These are phyloP conservation scores for Carduelis carduelis DNA, from an alignment of 2,797 vertebrate genomes.

Conservation along the genomic window DNA sequence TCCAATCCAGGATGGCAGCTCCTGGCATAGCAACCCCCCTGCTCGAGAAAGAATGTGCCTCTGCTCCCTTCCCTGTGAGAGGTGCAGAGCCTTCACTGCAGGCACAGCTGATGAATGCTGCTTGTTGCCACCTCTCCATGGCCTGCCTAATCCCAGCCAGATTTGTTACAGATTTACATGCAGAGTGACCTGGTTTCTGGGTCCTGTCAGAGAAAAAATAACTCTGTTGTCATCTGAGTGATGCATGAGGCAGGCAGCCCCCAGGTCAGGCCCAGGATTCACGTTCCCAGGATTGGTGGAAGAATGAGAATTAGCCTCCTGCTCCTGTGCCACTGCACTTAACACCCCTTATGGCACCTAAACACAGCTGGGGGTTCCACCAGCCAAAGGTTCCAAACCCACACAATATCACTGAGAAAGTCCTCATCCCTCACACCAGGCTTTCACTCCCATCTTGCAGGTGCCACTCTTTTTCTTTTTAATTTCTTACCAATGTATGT, in stretches of 20 bases:
- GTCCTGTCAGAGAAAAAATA: conserved; percentile 49
- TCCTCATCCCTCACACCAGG: accelerated
- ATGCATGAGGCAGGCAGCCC: conserved; percentile 28
- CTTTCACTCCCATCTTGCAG: background rate
- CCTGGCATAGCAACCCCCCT: background rate
- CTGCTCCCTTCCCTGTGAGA: background rate
- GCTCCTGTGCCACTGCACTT: background rate
- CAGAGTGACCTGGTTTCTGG: conserved; percentile 45
- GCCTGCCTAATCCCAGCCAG: conserved; percentile 37
- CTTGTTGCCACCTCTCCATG: conserved; percentile 6
- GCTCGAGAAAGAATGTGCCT: background rate
- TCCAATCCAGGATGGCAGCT: background rate
- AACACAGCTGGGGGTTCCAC: background rate
- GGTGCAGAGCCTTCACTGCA: background rate
- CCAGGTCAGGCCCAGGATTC: background rate
- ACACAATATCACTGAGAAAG: background rate
- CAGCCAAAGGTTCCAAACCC: accelerated
- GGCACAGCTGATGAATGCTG: conserved; percentile 17
- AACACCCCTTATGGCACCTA: background rate
- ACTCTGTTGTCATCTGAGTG: conserved; percentile 26
- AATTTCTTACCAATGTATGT: background rate
- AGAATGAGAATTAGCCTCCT: background rate
- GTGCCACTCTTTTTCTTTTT: background rate
- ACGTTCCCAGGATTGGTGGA: background rate
- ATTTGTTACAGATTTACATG: conserved; percentile 51